A percentile compares a stretch with the other conserved stretches of the same genome.
Conservation (phyloP, 2,113 vertebrate genomes). For the Nesogale talazaci region DNA sequence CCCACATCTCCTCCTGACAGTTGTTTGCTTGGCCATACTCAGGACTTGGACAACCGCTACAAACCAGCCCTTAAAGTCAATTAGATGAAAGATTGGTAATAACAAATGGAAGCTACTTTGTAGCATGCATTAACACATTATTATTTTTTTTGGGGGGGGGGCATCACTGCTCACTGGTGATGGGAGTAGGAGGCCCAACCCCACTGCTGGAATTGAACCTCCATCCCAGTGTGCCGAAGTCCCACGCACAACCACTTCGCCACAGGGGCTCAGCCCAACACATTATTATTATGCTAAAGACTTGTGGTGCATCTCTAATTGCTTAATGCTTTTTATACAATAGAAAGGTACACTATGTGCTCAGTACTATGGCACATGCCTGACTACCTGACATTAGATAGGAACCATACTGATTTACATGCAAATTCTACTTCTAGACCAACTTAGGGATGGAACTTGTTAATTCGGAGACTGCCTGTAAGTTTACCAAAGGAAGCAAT, state of each 20-base stretch:
- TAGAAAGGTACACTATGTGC: not conserved
- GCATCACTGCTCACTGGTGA: too few species aligned
- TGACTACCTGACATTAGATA: not conserved
- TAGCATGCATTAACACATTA: not conserved
- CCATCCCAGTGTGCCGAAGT: too few species aligned
- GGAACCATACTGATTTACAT: not conserved
- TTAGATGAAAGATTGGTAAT: not conserved
- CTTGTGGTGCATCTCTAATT: not conserved
- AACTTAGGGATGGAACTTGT: not conserved
- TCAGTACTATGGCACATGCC: not conserved
- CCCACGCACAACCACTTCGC: too few species aligned
- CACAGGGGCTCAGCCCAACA: too few species aligned
- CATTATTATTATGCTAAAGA: not conserved
- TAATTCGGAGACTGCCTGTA: not conserved
- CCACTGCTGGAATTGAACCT: too few species aligned
- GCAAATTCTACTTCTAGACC: not conserved
- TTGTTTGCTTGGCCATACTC: conserved; percentile 82
- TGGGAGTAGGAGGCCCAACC: too few species aligned
- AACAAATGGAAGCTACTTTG: not conserved
- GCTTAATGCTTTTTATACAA: not conserved
- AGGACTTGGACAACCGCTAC: not conserved
- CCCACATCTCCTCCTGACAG: conserved; percentile 81
- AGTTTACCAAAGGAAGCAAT: conserved; percentile 82
- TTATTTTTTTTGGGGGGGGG: too few species aligned
- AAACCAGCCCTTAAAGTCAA: not conserved